These are phyloP conservation scores for Motacilla tschutschensis DNA, from an alignment of 2,113 vertebrate genomes.

Conservation along the genomic window DNA sequence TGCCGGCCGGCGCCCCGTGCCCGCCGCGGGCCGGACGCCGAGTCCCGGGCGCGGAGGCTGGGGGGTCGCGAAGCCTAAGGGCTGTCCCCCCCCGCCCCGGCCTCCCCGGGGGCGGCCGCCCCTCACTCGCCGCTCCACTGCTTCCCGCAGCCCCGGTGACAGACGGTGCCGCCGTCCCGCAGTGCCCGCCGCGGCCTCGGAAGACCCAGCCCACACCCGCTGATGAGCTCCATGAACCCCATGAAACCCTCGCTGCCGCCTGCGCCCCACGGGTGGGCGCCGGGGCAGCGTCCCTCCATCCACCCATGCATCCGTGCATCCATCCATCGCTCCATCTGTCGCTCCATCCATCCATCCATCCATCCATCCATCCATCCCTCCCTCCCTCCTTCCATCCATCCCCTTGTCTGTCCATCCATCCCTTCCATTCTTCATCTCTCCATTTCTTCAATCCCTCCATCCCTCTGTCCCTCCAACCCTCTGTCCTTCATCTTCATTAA, in stretches of 20 bases:
- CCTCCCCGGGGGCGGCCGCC: neutral
- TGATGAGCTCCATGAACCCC: conserved; percentile 93
- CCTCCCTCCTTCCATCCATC: neutral
- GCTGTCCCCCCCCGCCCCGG: neutral
- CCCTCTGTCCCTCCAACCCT: neutral
- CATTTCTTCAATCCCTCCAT: neutral
- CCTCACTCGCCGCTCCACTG: neutral
- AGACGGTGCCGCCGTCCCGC: conserved; percentile 30
- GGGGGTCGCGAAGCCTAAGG: neutral
- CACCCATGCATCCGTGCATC: neutral
- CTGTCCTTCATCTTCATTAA: conserved; percentile 20
- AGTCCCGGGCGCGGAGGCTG: neutral
- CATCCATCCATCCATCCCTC: neutral
- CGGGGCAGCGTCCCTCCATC: neutral
- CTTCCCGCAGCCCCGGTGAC: conserved; percentile 14
- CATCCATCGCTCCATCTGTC: neutral
- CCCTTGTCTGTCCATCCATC: neutral
- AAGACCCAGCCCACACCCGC: conserved; percentile 70
- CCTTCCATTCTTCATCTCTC: neutral
- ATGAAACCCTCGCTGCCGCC: conserved; percentile 92
- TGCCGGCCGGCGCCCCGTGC: neutral
- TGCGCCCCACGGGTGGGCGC: conserved; percentile 86
- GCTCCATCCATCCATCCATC: neutral
- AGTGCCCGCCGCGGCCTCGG: neutral
- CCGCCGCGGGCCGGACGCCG: neutral